These are phyloP conservation scores for Silvanus unidentatus DNA, from an alignment of 2,888 invertebrate species.

Conservation along the genomic window DNA sequence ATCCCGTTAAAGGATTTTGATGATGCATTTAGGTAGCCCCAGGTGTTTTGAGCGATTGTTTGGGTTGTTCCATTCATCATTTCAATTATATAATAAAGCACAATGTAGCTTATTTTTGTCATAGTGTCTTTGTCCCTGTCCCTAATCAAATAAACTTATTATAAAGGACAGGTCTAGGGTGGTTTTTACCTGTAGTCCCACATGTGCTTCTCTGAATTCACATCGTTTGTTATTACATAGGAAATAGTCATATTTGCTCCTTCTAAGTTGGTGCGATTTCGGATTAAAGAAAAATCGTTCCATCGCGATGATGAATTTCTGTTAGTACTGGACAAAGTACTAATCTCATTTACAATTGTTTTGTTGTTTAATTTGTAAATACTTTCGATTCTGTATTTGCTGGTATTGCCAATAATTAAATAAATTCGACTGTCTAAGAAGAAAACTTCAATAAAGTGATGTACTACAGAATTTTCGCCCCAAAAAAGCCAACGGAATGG, in stretches of 20 bases:
- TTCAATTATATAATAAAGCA: slow-evolving; percentile 45
- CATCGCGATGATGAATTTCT: neutral
- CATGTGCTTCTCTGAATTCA: slow-evolving; percentile 14
- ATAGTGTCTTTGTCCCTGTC: slow-evolving; percentile 36
- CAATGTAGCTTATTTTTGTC: slow-evolving; percentile 50
- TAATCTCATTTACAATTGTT: neutral
- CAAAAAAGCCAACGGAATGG: neutral
- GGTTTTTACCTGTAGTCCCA: slow-evolving; percentile 26
- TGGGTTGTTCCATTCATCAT: slow-evolving; percentile 50
- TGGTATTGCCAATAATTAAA: neutral
- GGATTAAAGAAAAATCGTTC: neutral
- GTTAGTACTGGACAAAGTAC: neutral
- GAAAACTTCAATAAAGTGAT: neutral
- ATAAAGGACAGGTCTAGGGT: slow-evolving; percentile 8
- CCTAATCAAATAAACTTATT: neutral
- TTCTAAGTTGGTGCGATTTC: slow-evolving; percentile 4
- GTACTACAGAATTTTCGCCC: neutral
- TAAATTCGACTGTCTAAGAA: neutral
- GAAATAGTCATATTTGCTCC: slow-evolving; percentile 5
- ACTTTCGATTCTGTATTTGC: neutral
- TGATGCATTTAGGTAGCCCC: slow-evolving; percentile 50
- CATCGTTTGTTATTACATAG: slow-evolving; percentile 17
- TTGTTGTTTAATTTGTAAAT: neutral
- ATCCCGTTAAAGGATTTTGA: slow-evolving; percentile 53
- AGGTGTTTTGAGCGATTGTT: slow-evolving; percentile 48